Evolutionary conservation across 2,888 invertebrate species (phyloP), one percentile per base, ranked within the genome.

Genomic region (Drosophila pseudotakahashii): DNA sequence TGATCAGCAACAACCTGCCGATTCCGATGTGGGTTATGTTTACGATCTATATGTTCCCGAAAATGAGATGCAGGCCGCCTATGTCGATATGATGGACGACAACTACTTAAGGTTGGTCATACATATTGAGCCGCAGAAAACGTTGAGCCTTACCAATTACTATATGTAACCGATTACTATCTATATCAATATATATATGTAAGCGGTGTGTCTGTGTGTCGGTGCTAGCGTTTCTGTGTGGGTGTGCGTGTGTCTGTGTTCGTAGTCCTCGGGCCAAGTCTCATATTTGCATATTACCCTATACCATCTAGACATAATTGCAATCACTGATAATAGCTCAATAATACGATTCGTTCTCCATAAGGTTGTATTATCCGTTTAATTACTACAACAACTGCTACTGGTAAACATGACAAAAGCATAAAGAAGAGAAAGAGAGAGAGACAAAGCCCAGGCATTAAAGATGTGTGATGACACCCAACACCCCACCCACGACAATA

Each of bases 31-130:
- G n/a, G 90, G 91, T 55, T 95, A 93, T 89, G 95, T 95, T 7
- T 95, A 94, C 76, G 95, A 95, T 90, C 92, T 95, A 32, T 95
- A 95, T 91, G 94, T 94, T 80, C 93, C 94, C 10, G 91, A 93
- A 76, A 92, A 92, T 75, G 92, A 92, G 19, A 92, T 93, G 75
- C 92, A 93, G 47, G 91, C 92, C 39, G 92, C 93, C 68, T 84
- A 92, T 74, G 89, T 90, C 63, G 91, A 92, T 80, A 80, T 91
- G 63, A 87, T 89, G 84, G 91, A 91, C 60, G 90, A 91, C 82
- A 91, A 91, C 82, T 89, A 91, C 77, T 70, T 91, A 91, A 92
- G 92, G 92, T 92, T 92, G 85, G 92, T 92, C 87, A 83, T 90
- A 81, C 89, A 90, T 84, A 81, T 90, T 85, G 92, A 91, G 87